Base-by-base conservation (phyloP, 2,888 invertebrate species). In the Drosophila greeni region DNA sequence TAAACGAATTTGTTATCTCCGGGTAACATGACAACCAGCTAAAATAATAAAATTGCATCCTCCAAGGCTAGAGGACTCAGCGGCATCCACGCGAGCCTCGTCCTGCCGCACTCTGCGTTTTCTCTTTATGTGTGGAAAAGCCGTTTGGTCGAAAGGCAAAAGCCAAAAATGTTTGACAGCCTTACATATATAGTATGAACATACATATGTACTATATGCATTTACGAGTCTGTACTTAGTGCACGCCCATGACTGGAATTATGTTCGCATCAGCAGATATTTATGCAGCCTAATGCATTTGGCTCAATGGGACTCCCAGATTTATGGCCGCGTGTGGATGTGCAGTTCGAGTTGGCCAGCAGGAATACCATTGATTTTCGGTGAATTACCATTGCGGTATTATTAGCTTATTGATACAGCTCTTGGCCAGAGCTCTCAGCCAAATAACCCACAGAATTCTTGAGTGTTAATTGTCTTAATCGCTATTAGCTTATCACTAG, bases 21-120 rank as follows among this genome's bases (percentile, higher is more conserved):
- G 64, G 43, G 42, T 62, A 53, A 64, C 65, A 64, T 64, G 65
- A 53, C 69, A 66, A 54, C 67, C 48, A 68, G 54, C 69, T 61
- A 67, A 67, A 61, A 67, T 61, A 67, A 69, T 67, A 67, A 67
- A 67, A 67, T 67, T 67, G 59, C 67, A 66, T 66, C 40, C 52
- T 67, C 59, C 59, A 33, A 31, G 34, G 39, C 39, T 34, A 24
- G 31, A 26, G 36, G 16, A 55, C 33, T 39, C 37, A 37, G 39
- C 23, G 14, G 33, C 36, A 61, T 16, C 33, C 29, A 24, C 29
- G 36, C 56, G 9, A 39, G 18, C 12, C 31, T 33, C 24, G 29
- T 52, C 29, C 45, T 45, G 45, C 26, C 16, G 6, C 29, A 18
- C 18, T 29, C 60, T 53, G 66, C 47, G 60, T 42, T 60, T 58